These are phyloP conservation scores for Clostera curtula DNA, from an alignment of 2,888 invertebrate species.

Conservation along the genomic window DNA sequence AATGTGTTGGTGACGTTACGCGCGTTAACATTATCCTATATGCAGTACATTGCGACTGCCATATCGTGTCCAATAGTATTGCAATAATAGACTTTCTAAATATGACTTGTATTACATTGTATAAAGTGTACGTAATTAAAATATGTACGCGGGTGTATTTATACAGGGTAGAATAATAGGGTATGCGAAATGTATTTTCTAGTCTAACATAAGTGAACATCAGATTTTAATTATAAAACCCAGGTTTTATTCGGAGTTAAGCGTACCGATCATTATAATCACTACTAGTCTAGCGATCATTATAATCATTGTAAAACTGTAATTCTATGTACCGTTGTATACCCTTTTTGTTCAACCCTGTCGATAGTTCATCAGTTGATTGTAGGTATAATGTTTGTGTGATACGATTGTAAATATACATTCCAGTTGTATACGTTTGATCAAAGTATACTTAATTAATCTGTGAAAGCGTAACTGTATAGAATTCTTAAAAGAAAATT, in stretches of 20 bases:
- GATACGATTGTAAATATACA: constrained; percentile 55
- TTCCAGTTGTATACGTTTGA: constrained; percentile 55
- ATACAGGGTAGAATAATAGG: too few relatives aligned
- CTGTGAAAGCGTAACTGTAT: constrained; percentile 17
- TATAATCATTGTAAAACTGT: too few relatives aligned
- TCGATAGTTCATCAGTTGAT: constrained; percentile 18
- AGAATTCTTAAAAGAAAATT: too few relatives aligned
- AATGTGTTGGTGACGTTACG: too few relatives aligned
- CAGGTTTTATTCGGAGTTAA: too few relatives aligned
- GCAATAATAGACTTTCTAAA: constrained; percentile 42
- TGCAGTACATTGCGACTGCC: constrained; percentile 48
- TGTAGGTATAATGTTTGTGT: constrained; percentile 35
- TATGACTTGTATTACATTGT: constrained; percentile 41
- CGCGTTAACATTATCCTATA: too few relatives aligned
- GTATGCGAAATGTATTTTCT: too few relatives aligned
- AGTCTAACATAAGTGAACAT: too few relatives aligned
- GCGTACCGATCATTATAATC: too few relatives aligned
- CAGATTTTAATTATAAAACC: too few relatives aligned
- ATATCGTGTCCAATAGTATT: constrained; percentile 62
- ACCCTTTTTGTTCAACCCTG: constrained; percentile 31
- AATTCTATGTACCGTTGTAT: too few relatives aligned
- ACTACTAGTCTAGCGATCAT: too few relatives aligned
- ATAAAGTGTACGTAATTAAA: constrained; percentile 25
- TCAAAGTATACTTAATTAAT: constrained; percentile 40
- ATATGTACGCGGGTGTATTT: constrained; percentile 33